Evolutionary conservation across 2,113 vertebrate species (phyloP).

Genomic region (Acanthochromis polyacanthus): DNA sequence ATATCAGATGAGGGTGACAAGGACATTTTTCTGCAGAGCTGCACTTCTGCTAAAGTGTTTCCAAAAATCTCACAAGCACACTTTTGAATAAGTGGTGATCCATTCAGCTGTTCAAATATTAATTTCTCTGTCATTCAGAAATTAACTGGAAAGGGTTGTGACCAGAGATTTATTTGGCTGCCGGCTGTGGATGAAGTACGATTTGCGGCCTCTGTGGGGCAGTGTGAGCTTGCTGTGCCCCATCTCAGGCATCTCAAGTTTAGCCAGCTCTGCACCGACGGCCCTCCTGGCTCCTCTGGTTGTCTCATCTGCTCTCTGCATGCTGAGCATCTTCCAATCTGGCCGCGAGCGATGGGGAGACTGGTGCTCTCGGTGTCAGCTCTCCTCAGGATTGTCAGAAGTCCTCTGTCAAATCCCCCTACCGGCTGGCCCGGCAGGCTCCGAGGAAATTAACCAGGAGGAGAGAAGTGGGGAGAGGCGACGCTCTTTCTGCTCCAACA

Average conservation of each 20-base stretch:
- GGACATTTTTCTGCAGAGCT: conserved; percentile 17
- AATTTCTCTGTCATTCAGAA: not conserved
- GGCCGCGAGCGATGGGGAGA: conserved; percentile 70
- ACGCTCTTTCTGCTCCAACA: conserved; percentile 59
- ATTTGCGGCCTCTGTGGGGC: conserved; percentile 67
- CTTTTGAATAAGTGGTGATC: not conserved
- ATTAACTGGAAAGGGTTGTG: not conserved
- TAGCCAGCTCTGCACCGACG: conserved; percentile 51
- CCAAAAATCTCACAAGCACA: not conserved
- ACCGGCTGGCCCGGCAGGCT: conserved; percentile 69
- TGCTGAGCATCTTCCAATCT: conserved; percentile 76
- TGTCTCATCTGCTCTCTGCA: conserved; percentile 73
- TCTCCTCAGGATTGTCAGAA: conserved; percentile 80
- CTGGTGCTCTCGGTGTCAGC: conserved; percentile 66
- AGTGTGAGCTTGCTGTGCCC: conserved; percentile 42
- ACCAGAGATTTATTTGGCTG: not conserved
- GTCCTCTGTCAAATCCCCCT: conserved; percentile 76
- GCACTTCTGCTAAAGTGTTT: conserved; percentile 12
- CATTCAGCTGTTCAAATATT: not conserved
- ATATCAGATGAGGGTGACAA: conserved; percentile 34
- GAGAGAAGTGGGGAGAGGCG: conserved; percentile 39
- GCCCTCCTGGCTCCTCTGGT: conserved; percentile 64
- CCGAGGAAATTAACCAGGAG: conserved; percentile 75
- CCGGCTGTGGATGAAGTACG: conserved; percentile 15
- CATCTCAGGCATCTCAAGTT: conserved; percentile 28